Percentiles rank a stretch among this genome's conserved stretches.
Evolutionary conservation across 2,888 invertebrate species (phyloP).

Genomic region (Baccha elongata): DNA sequence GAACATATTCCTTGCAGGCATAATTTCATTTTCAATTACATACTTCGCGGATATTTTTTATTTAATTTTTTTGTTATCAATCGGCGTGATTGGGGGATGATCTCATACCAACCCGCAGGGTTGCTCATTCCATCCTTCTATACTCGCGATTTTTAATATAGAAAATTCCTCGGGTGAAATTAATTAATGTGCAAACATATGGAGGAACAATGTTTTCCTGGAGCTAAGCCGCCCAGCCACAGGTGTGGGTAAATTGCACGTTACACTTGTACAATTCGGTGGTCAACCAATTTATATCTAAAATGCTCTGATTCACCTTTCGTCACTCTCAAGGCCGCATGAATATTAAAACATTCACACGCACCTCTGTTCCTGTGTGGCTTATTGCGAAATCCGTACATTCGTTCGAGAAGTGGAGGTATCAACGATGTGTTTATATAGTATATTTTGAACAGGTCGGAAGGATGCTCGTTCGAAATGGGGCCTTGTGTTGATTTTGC

Average conservation of each 20-base stretch:
- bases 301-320: slow-evolving; percentile 62
- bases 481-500: slow-evolving; percentile 62
- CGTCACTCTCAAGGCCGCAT: slow-evolving; percentile 60
- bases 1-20: slow-evolving; percentile 50
- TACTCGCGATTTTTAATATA: neutral
- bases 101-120: slow-evolving; percentile 24
- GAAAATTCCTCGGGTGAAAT: slow-evolving; percentile 31
- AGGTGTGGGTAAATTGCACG: slow-evolving; percentile 52
- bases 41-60: slow-evolving; percentile 47
- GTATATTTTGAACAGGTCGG: slow-evolving; percentile 42
- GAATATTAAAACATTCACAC: slow-evolving; percentile 69
- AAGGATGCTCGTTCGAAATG: slow-evolving; percentile 65
- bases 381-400: neutral
- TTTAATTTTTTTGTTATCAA: slow-evolving; percentile 52
- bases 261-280: slow-evolving; percentile 44
- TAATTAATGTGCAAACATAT: slow-evolving; percentile 59
- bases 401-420: neutral
- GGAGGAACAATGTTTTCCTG: slow-evolving; percentile 35
- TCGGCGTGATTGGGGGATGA: slow-evolving; percentile 64
- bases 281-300: slow-evolving; percentile 70
- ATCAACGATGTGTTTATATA: neutral
- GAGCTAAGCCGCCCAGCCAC: slow-evolving; percentile 48
- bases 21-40: slow-evolving; percentile 73
- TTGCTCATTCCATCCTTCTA: slow-evolving; percentile 15
- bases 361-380: slow-evolving; percentile 17